phyloP scores from a whole-genome alignment of 2,797 vertebrate species.

The Helarctos malayanus region DNA sequence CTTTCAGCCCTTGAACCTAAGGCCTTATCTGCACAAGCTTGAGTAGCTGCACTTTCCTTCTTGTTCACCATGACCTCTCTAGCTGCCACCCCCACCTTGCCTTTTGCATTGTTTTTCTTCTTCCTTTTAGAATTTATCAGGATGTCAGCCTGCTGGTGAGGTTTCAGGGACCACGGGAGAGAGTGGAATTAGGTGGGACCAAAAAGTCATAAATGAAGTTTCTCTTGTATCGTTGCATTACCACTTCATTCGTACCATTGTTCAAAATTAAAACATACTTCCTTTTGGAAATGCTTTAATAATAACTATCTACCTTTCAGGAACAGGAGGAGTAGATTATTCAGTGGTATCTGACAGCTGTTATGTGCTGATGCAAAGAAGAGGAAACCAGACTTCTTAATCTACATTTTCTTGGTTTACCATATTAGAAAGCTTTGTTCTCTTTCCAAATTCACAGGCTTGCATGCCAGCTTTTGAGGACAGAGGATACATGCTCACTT shows the following conservation, averaged over 20 bases:
- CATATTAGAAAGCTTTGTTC: conserved; percentile 69
- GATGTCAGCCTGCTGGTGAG: background rate
- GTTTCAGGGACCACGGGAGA: background rate
- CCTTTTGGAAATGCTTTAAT: conserved; percentile 27
- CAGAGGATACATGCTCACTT: background rate
- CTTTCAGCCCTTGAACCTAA: conserved; percentile 8
- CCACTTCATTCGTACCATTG: background rate
- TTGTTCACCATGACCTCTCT: background rate
- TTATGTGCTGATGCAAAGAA: conserved; percentile 61
- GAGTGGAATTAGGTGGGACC: background rate
- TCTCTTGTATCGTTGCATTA: background rate
- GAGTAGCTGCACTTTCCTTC: background rate
- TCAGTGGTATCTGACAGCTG: conserved; percentile 50
- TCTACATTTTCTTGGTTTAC: conserved; percentile 71
- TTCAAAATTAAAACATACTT: conserved; percentile 35
- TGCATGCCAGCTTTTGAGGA: conserved; percentile 59
- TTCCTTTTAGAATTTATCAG: conserved; percentile 57
- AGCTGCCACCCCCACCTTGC: conserved; percentile 43
- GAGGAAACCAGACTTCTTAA: conserved; percentile 68
- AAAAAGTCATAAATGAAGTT: conserved; percentile 23
- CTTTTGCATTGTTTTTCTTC: conserved; percentile 14
- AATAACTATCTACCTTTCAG: conserved; percentile 32
- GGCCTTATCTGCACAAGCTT: background rate
- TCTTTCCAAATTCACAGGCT: conserved; percentile 61
- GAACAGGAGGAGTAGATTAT: conserved; percentile 31